Conservation (phyloP, 2,113 vertebrate species). For the Penelope pileata region DNA sequence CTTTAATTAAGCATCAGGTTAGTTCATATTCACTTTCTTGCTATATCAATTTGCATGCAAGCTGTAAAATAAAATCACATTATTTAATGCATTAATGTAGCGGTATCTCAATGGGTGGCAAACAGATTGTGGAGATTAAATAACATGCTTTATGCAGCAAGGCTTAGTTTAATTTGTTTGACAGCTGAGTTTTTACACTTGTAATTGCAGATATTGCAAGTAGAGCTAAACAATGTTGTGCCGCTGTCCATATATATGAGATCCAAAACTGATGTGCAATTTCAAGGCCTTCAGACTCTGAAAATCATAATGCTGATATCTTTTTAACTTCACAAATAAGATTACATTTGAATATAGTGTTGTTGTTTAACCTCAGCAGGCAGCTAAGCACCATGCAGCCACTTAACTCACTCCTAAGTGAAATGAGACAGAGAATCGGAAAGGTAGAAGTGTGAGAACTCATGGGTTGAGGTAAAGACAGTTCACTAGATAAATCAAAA, state of each 20-base stretch:
- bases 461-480: background rate
- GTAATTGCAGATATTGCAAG: conserved; percentile 13
- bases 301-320: background rate
- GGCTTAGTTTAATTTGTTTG: conserved; percentile 45
- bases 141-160: conserved; percentile 30
- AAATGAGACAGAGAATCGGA: background rate
- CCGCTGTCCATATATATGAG: background rate
- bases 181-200: conserved; percentile 23
- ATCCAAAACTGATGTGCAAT: background rate
- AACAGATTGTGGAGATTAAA: conserved; percentile 66
- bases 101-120: conserved; percentile 5
- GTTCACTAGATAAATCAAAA: background rate
- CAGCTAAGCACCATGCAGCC: background rate
- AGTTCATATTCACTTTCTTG: conserved; percentile 13
- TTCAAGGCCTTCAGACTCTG: background rate
- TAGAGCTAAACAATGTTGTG: background rate
- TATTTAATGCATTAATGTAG: conserved; percentile 47
- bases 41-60: conserved; percentile 38
- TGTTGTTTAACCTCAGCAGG: background rate
- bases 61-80: conserved; percentile 50
- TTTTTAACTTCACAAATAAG: background rate
- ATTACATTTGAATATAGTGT: background rate
- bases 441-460: background rate
- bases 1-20: conserved; percentile 36
- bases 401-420: background rate